A percentile compares a stretch with the other conserved stretches of the same genome.
phyloP scores from a whole-genome alignment of 2,797 vertebrate genomes.

The Chelidonichthys spinosus region DNA sequence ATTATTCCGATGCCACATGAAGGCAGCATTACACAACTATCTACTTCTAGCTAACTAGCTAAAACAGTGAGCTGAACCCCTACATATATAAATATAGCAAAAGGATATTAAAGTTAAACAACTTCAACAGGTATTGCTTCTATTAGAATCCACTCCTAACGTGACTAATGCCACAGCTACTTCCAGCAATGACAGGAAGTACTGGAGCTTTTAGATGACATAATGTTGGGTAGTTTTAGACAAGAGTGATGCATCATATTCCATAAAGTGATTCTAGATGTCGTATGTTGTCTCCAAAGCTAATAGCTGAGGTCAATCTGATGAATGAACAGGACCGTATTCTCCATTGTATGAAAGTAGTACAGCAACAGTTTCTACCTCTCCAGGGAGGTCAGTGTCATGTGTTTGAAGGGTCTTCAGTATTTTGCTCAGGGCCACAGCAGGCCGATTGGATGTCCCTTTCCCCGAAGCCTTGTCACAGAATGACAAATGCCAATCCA shows the following conservation, averaged over 20 bases:
- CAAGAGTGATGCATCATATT: background rate
- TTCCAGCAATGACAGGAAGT: background rate
- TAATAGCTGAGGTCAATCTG: background rate
- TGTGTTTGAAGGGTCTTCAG: conserved; percentile 3
- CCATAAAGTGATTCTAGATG: too few relatives aligned
- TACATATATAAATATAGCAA: background rate
- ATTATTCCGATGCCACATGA: too few relatives aligned
- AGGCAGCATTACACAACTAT: too few relatives aligned
- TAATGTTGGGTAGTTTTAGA: background rate
- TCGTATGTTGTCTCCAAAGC: background rate
- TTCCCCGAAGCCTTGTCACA: conserved; percentile 40
- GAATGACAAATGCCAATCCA: conserved; percentile 46
- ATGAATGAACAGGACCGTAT: background rate
- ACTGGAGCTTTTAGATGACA: background rate
- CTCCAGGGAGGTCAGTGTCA: conserved; percentile 16
- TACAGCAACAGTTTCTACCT: background rate
- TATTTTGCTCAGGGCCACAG: conserved; percentile 27
- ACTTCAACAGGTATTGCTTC: background rate
- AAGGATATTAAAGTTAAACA: background rate
- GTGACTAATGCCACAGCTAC: background rate
- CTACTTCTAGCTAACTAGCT: too few relatives aligned
- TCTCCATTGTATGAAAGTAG: background rate
- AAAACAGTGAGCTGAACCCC: background rate
- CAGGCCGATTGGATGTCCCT: conserved; percentile 26
- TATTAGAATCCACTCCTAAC: background rate